Base-by-base conservation (phyloP, 2,888 invertebrate species). In the Patella caerulea region DNA sequence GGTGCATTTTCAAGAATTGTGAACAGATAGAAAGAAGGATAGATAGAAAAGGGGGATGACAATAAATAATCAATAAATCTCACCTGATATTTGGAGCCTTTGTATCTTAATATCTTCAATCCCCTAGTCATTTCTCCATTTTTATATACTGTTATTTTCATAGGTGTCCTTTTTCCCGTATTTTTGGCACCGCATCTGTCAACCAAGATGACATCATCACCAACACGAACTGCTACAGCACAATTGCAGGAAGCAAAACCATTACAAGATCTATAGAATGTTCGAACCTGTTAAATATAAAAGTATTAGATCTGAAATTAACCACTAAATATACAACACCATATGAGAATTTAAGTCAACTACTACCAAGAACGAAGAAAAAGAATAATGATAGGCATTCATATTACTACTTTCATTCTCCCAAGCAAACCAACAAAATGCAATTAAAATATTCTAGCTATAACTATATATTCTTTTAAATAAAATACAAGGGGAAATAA, bases 211-310 rank as follows among this genome's bases (percentile, higher is more conserved):
- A 84, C 84, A 79, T 83, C 83, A 78, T 82, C 82, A 5, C 79
- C 84, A 12, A 82, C 80, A 17, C 77, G 79, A 53, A 83, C 79
- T 14, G 83, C 83, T 11, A 81, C 81, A 24, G 81, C 84, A 79
- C 84, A 84, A 79, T 83, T 85, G 73, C 85, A 85, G 9, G 83
- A 81, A 3, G 83, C 84, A 53, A 75, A 71, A 19, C 74, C 55
- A 74, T 80, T 82, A 71, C 84, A 85, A 14, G 70, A 75, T 5
- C 82, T 79, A 29, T 75, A 82, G 76, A 83, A 79, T 15, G 75
- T 71, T 72, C 83, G 81, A 3, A 84, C 83, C 84, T 84, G 72
- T 34, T 74, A 69, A 17, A 71, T 14, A 29, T 14, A 72, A 75
- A 69, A 52, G n/a, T 17, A 55, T 45, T 9, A 52, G 11, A 5